Percentiles rank a stretch among this genome's conserved stretches.
phyloP scores from a whole-genome alignment of 2,888 invertebrate genomes.

The Microplitis manilae region DNA sequence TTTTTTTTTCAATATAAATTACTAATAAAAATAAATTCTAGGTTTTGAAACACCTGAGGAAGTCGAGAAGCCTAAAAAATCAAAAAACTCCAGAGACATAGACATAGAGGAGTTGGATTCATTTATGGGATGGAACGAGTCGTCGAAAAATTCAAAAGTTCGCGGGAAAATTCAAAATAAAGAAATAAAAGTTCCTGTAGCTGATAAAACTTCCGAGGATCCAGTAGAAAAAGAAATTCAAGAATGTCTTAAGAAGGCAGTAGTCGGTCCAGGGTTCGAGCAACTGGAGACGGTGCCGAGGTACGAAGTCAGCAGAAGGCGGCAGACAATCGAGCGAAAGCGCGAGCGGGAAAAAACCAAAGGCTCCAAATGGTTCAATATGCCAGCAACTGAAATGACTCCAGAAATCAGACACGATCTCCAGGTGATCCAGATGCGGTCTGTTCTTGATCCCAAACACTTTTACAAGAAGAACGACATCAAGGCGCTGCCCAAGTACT shows the following conservation, averaged over 20 bases:
- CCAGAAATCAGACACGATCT: constrained; percentile 91
- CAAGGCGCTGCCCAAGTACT: constrained; percentile 91
- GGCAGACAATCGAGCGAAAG: constrained; percentile 76
- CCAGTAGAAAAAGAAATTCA: constrained; percentile 64
- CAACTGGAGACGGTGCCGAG: constrained; percentile 76
- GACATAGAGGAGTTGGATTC: neutral
- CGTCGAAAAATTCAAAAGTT: neutral
- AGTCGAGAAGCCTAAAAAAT: neutral
- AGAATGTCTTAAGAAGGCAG: constrained; percentile 77
- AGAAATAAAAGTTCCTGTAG: too few relatives aligned
- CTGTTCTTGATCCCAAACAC: constrained; percentile 90
- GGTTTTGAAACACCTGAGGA: constrained; percentile 48
- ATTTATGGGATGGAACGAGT: neutral
- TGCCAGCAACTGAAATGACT: constrained; percentile 91
- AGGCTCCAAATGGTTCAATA: constrained; percentile 90
- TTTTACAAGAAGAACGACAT: constrained; percentile 96
- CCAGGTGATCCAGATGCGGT: constrained; percentile 92
- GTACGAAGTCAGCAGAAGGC: constrained; percentile 76
- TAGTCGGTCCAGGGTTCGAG: constrained; percentile 79
- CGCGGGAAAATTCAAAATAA: too few relatives aligned
- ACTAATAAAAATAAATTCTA: constrained; percentile 25
- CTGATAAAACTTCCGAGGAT: too few relatives aligned
- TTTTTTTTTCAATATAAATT: constrained; percentile 22
- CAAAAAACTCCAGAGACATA: neutral
- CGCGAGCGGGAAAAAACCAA: constrained; percentile 84